Evolutionary conservation across 1,140 invertebrate species (phyloP), one percentile per base, ranked within the genome.

Genomic region (Drosophila sproati): DNA sequence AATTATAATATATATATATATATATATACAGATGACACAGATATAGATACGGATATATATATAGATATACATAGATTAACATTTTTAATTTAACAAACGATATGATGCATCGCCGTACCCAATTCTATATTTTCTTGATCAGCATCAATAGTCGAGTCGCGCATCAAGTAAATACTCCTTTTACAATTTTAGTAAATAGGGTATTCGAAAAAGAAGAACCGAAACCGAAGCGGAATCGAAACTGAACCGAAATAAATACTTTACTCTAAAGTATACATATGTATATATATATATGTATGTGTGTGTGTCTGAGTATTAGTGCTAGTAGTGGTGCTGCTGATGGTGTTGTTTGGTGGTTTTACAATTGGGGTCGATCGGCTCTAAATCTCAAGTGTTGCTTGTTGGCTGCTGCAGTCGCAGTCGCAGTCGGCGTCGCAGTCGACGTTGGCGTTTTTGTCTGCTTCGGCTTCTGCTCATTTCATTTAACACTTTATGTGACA

Each of bases 401-500:
- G 20, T 20, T 20, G 20, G 20, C 20, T 56, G 35, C 29, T 56
- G 68, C 82, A 20, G 20, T 20, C 20, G 68, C 82, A 20, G 20
- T 20, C 20, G 20, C 20, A 77, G 78, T 71, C 80, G 82, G 66
- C 72, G 82, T 56, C 66, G 80, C 37, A 5, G 37, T 39, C 37
- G 10, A 41, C 0, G 64, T 55, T 56, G 68, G 71, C 76, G 64
- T 77, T 80, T 69, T 73, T 80, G 77, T 80, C 74, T 20, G 74
- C 77, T 77, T 20, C 20, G 20, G 74, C 80, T 68, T 68, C 78
- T 77, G 74, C 80, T 75, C 83, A 89, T 88, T 88, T 89, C 83
- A 87, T 88, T 88, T 88, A 89, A 88, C 83, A 89, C 83, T 88
- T 88, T 88, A 88, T 88, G 83, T 88, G 83, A 88, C 83, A 88